Evolutionary conservation across 2,888 invertebrate genomes (phyloP).

Genomic region (Acleris literana): DNA sequence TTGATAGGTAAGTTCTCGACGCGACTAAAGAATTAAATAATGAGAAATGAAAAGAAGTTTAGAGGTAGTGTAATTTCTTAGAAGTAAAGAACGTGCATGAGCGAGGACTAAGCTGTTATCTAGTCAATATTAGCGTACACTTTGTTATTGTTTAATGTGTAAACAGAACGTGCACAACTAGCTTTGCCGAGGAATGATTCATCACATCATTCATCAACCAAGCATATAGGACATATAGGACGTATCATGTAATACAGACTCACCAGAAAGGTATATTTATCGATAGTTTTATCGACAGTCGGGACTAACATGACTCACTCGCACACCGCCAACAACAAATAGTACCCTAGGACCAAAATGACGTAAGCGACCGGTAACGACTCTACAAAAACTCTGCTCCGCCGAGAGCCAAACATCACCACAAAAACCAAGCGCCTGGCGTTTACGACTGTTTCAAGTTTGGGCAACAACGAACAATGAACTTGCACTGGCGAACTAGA

Average conservation of each 20-base stretch:
- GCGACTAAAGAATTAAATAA: neutral
- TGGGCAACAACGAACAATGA: conserved; percentile 71
- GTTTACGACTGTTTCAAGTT: conserved; percentile 63
- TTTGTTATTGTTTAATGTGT: conserved; percentile 10
- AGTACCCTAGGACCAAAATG: conserved; percentile 62
- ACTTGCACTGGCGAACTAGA: conserved; percentile 81
- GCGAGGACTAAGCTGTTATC: neutral
- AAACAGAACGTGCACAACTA: conserved; percentile 12
- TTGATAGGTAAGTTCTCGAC: neutral
- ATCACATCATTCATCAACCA: neutral
- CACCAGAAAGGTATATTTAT: conserved; percentile 46
- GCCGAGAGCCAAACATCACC: conserved; percentile 60
- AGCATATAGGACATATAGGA: neutral
- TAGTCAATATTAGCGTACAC: conserved; percentile 1
- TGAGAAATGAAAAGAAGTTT: neutral
- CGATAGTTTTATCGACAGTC: conserved; percentile 68
- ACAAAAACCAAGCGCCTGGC: conserved; percentile 70
- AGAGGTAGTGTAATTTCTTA: neutral
- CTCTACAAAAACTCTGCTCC: conserved; percentile 67
- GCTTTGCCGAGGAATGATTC: neutral
- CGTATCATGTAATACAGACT: too few species aligned
- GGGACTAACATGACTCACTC: conserved; percentile 75
- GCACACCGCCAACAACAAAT: conserved; percentile 82
- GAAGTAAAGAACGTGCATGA: neutral
- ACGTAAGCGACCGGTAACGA: conserved; percentile 67